Evolutionary conservation across 2,888 invertebrate genomes (phyloP).

Genomic region (Cybosia mesomella): DNA sequence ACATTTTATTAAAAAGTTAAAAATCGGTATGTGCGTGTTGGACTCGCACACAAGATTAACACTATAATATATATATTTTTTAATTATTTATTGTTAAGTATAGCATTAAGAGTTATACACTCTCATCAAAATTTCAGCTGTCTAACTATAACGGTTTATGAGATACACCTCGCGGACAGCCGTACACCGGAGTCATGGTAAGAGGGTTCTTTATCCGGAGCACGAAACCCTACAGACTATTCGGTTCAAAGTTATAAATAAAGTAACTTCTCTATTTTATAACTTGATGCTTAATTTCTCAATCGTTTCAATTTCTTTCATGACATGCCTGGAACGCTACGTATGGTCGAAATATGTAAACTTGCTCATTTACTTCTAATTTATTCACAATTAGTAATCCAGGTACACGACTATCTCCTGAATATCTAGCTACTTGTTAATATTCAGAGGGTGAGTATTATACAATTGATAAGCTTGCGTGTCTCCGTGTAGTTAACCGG

Average conservation of each 20-base stretch:
- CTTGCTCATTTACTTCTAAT: slow-evolving; percentile 30
- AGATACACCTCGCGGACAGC: no score
- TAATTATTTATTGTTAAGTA: no score
- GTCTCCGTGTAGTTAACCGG: slow-evolving; percentile 24
- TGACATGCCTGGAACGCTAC: slow-evolving; percentile 23
- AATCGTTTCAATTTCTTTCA: slow-evolving; percentile 15
- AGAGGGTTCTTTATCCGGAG: no score
- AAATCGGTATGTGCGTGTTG: no score
- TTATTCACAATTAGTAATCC: slow-evolving; percentile 44
- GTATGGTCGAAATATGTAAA: slow-evolving; percentile 24
- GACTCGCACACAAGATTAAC: no score
- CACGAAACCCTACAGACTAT: no score
- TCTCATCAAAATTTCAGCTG: no score
- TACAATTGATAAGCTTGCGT: slow-evolving; percentile 32
- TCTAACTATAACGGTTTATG: no score
- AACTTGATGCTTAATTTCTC: slow-evolving; percentile 9
- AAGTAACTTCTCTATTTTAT: not conserved
- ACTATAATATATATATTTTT: no score
- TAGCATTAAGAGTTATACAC: no score
- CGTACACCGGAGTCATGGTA: no score
- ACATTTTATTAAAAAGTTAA: no score
- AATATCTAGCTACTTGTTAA: slow-evolving; percentile 23
- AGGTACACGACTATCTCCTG: slow-evolving; percentile 17
- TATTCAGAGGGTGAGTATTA: slow-evolving; percentile 20
- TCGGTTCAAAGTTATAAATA: not conserved